Evolutionary conservation across 1,140 invertebrate species (phyloP).

Genomic region (Drosophila insularis): DNA sequence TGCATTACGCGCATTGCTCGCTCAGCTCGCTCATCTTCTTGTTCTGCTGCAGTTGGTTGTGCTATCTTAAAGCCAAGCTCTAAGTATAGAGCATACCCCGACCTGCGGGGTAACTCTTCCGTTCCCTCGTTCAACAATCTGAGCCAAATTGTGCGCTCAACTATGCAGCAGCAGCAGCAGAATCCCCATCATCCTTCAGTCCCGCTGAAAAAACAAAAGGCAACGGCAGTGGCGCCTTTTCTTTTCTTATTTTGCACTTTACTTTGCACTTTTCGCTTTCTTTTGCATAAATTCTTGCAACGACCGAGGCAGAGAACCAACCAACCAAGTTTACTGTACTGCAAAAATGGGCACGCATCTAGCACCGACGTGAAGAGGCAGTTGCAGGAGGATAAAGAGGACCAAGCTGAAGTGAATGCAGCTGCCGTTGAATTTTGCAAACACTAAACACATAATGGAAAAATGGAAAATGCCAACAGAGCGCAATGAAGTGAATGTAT

Average conservation of each 20-base stretch:
- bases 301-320: conserved; percentile 14
- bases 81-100: conserved; percentile 22
- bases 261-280: conserved; percentile 80
- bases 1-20: conserved; percentile 75
- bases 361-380: conserved; percentile 17
- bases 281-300: conserved; percentile 74
- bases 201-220: conserved; percentile 67
- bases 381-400: conserved; percentile 5
- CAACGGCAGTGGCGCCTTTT: conserved; percentile 57
- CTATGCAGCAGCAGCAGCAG: conserved; percentile 33
- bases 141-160: conserved; percentile 74
- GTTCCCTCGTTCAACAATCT: conserved; percentile 59
- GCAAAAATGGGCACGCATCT: conserved; percentile 69
- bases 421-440: conserved; percentile 63
- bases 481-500: conserved; percentile 70
- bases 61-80: conserved; percentile 53
- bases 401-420: conserved; percentile 41
- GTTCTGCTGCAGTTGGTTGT: conserved; percentile 9
- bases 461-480: conserved; percentile 72
- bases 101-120: neutral
- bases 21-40: conserved; percentile 57
- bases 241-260: conserved; percentile 59
- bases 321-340: conserved; percentile 66
- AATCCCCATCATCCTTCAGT: neutral
- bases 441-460: conserved; percentile 74